These are phyloP conservation scores for Callocephalon fimbriatum DNA, from an alignment of 2,113 vertebrate species.

Conservation along the genomic window DNA sequence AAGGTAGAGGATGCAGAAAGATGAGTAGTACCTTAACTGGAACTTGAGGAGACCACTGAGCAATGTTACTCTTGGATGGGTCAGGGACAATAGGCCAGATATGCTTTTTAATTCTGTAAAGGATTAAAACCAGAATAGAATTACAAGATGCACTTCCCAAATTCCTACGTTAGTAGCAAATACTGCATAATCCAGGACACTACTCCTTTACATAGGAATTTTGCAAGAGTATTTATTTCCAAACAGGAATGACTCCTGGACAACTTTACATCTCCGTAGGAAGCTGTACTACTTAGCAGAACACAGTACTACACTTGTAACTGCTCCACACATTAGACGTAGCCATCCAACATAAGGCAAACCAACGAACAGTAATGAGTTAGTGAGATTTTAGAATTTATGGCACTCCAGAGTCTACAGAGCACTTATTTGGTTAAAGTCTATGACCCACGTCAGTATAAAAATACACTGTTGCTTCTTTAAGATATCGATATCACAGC, in stretches of 20 bases:
- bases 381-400: not conserved
- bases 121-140: not conserved
- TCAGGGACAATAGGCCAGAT: constrained; percentile 95
- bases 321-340: not conserved
- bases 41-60: constrained; percentile 92
- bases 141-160: not conserved
- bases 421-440: not conserved
- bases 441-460: not conserved
- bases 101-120: constrained; percentile 88
- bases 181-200: not conserved
- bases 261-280: not conserved
- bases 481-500: not conserved
- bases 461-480: not conserved
- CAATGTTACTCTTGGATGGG: constrained; percentile 93
- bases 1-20: not conserved
- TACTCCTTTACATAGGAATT: not conserved
- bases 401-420: not conserved
- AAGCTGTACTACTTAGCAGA: not conserved
- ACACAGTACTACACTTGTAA: not conserved
- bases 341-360: not conserved
- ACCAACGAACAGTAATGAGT: not conserved
- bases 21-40: constrained; percentile 83
- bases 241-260: not conserved
- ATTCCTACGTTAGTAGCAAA: not conserved
- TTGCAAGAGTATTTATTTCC: not conserved